Percentiles rank a stretch among this genome's conserved stretches.
These are phyloP conservation scores for Potamilus streckersoni DNA, from an alignment of 1,140 invertebrate genomes.

Conservation along the genomic window DNA sequence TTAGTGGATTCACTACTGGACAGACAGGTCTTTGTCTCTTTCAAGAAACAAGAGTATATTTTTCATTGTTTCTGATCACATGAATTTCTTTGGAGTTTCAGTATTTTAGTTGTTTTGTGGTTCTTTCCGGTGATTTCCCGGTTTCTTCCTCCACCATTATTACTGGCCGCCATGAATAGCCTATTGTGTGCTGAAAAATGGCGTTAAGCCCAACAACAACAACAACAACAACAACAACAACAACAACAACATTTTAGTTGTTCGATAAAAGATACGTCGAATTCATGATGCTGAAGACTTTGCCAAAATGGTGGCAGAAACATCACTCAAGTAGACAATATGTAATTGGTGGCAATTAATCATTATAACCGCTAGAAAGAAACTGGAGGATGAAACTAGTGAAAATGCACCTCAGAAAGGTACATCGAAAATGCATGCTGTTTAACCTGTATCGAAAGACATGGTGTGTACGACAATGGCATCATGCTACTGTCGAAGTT, in stretches of 20 bases:
- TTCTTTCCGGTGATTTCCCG: too few species aligned
- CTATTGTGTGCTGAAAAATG: too few species aligned
- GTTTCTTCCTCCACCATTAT: too few species aligned
- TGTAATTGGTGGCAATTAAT: background rate
- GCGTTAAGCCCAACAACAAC: too few species aligned
- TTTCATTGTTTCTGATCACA: background rate
- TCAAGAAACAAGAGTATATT: constrained; percentile 11
- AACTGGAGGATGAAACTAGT: background rate
- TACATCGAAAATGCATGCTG: constrained; percentile 10
- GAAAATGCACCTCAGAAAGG: background rate
- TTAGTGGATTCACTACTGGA: constrained; percentile 7
- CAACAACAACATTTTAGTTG: too few species aligned
- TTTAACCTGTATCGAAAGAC: background rate
- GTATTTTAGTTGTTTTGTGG: background rate
- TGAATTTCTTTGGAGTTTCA: background rate
- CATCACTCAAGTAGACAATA: background rate
- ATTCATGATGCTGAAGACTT: constrained; percentile 11
- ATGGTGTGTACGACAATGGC: background rate
- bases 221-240: too few species aligned
- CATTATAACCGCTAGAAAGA: background rate
- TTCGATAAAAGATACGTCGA: background rate
- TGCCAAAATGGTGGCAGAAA: background rate
- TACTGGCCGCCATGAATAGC: too few species aligned
- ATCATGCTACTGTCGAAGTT: background rate
- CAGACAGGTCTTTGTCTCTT: constrained; percentile 2